Evolutionary conservation across 1,140 invertebrate genomes (phyloP), one percentile per base, ranked within the genome.

Genomic region (Acromyrmex charruanus): DNA sequence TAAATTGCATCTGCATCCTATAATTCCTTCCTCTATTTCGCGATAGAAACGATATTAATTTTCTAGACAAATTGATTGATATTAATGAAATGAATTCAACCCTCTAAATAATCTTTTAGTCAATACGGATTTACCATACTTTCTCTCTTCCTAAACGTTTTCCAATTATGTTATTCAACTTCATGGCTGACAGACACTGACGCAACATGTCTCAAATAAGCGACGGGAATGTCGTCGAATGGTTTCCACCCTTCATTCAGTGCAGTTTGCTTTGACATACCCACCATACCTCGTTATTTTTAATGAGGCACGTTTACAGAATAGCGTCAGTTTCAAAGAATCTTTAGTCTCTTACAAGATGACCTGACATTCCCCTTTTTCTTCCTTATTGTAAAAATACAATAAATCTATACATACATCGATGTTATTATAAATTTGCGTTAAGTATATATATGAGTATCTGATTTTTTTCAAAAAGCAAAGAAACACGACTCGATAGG

Each of bases 201-300:
- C 39, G 25, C 44, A 82, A 75, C 28, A 74, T 61, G 25, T 25
- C 39, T 74, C 39, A 58, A 84, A 61, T n/a, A 61, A 74, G 69
- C 49, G 21, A 49, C 39, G 55, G 2, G 12, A 31, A 63, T 74
- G 55, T 71, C 21, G 44, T 49, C 39, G 39, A 84, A 49, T 58
- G 14, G 9, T 75, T 63, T 51, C 39, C 39, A 75, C 25, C 66
- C 80, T 51, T 84, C 55, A 75, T 61, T 59, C 69, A 55, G 35
- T 28, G 68, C 25, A 21, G 5, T 63, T 75, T 44, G 39, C 69
- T 84, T 84, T 84, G 80, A 75, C 53, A 84, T 51, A 28, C 28
- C 55, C 51, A 75, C 18, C 68, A 53, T 75, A 14, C 44, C 80
- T 84, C 80, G 80, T 84, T 84, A 84, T 84, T 84, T 84, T 84